These are phyloP conservation scores for Agrotis clavis DNA, from an alignment of 2,888 invertebrate genomes.

Conservation along the genomic window DNA sequence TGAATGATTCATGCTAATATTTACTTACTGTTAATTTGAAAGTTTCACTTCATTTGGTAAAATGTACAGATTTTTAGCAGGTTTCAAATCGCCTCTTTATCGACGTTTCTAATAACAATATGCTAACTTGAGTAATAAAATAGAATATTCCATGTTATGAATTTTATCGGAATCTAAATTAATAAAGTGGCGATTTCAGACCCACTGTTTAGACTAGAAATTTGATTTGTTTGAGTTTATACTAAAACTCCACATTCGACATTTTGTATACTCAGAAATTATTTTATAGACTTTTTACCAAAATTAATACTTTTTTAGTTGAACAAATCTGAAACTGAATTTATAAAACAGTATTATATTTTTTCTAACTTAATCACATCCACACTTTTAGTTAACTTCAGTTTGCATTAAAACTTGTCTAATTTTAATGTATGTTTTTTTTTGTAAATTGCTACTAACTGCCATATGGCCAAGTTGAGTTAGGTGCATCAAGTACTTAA, in stretches of 20 bases:
- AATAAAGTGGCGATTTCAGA: no score
- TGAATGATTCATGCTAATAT: slow-evolving; percentile 13
- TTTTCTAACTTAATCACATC: no score
- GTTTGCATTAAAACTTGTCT: not conserved
- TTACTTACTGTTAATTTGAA: not conserved
- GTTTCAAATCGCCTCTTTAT: no score
- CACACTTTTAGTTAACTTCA: not conserved
- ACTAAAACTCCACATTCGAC: not conserved
- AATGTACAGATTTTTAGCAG: not conserved
- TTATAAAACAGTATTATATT: no score
- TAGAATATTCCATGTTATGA: no score
- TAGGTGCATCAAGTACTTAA: not conserved
- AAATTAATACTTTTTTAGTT: no score
- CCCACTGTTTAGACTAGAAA: not conserved
- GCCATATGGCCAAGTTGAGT: slow-evolving; percentile 1
- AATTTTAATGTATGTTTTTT: no score
- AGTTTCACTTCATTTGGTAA: not conserved
- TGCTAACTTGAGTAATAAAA: no score
- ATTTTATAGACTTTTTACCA: no score
- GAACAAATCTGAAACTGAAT: not conserved
- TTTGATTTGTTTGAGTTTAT: not conserved
- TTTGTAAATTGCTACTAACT: no score
- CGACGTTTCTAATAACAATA: no score
- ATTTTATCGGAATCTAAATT: no score
- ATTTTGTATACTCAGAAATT: not conserved